Evolutionary conservation across 64 coral and sea anemone genomes (phyloP).

Genomic region (Montipora sp.): DNA sequence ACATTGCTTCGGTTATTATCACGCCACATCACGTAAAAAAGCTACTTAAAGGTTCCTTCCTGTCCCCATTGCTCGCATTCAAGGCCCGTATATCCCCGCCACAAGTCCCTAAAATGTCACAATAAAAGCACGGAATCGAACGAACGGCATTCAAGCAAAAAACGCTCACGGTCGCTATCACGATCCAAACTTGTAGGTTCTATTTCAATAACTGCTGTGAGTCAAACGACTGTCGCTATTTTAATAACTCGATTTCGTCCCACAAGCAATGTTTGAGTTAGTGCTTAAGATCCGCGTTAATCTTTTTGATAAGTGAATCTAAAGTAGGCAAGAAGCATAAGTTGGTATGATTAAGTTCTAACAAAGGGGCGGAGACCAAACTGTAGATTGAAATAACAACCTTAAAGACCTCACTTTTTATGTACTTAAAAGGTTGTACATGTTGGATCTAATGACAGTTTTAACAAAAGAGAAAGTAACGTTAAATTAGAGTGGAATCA

Average conservation of each 20-base stretch:
- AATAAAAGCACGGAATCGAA: not conserved
- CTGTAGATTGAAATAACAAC: conserved; percentile 43
- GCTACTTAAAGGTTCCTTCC: conserved; percentile 26
- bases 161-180: not conserved
- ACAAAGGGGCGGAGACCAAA: conserved; percentile 17
- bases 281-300: conserved; percentile 24
- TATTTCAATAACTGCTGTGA: not conserved
- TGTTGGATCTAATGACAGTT: conserved; percentile 38
- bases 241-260: conserved; percentile 15
- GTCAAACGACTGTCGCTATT: not conserved
- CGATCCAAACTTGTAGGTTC: not conserved
- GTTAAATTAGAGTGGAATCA: conserved; percentile 42
- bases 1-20: conserved; percentile 25
- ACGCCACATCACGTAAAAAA: conserved; percentile 16
- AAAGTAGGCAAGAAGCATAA: not conserved
- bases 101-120: not conserved
- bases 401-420: conserved; percentile 48
- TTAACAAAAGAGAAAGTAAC: conserved; percentile 24
- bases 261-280: conserved; percentile 21
- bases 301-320: conserved; percentile 55
- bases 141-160: not conserved
- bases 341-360: conserved; percentile 24
- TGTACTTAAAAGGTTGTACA: conserved; percentile 51
- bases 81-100: not conserved
- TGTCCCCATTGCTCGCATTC: not conserved